Percentiles rank a stretch among this genome's conserved stretches.
Conservation (phyloP, 2,888 invertebrate species). For the Melanchra persicariae region DNA sequence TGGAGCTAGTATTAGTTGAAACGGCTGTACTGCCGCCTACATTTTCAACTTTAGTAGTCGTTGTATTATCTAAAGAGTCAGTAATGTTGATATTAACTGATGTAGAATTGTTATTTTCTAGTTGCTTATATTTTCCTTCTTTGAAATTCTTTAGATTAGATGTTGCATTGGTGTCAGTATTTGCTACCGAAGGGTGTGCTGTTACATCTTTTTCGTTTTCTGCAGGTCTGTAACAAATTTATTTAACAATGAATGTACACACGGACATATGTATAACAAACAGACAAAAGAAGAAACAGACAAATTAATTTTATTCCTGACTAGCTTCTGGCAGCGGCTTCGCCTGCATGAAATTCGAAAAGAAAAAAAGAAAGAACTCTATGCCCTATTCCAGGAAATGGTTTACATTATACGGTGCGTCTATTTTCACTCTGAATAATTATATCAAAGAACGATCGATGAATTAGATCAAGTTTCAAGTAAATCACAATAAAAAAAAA, state of each 20-base stretch:
- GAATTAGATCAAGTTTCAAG: too few relatives aligned
- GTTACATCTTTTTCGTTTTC: slow-evolving; percentile 57
- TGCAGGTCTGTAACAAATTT: slow-evolving; percentile 65
- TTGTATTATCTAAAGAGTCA: background rate
- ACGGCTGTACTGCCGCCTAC: background rate
- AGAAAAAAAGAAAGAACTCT: too few relatives aligned
- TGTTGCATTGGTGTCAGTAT: background rate
- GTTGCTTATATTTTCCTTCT: background rate
- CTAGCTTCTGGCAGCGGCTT: too few relatives aligned
- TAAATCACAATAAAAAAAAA: too few relatives aligned
- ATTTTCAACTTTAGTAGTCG: background rate
- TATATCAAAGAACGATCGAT: too few relatives aligned
- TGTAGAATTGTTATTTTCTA: background rate
- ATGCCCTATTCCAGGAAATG: too few relatives aligned
- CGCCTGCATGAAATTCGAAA: too few relatives aligned
- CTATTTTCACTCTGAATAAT: too few relatives aligned
- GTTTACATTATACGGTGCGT: too few relatives aligned
- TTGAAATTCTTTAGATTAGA: background rate
- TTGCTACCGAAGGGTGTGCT: background rate
- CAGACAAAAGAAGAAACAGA: too few relatives aligned
- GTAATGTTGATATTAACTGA: background rate
- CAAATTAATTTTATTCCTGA: background rate
- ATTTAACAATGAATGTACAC: too few relatives aligned
- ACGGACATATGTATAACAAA: too few relatives aligned
- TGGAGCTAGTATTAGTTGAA: background rate